Percentiles rank a stretch among this genome's conserved stretches.
phyloP scores from a whole-genome alignment of 1,140 invertebrate genomes.

The Prorops nasuta region DNA sequence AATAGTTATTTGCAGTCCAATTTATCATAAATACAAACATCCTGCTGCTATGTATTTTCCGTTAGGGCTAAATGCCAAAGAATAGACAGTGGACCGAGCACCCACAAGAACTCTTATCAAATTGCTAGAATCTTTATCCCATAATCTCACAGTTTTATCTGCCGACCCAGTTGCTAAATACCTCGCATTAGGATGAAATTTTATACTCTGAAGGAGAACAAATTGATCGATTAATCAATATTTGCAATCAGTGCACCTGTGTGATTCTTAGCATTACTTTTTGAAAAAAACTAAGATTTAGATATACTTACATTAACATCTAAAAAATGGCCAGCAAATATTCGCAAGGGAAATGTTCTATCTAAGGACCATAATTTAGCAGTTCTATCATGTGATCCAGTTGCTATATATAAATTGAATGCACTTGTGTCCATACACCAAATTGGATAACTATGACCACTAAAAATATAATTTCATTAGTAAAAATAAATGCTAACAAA shows the following conservation, averaged over 20 bases:
- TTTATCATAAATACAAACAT: constrained; percentile 44
- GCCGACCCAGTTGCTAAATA: constrained; percentile 78
- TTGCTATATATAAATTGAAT: constrained; percentile 72
- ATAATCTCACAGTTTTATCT: constrained; percentile 75
- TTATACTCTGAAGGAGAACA: constrained; percentile 62
- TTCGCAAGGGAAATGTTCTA: constrained; percentile 72
- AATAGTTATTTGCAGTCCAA: neutral
- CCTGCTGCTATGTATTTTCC: constrained; percentile 70
- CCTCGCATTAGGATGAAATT: constrained; percentile 80
- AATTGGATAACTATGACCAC: constrained; percentile 82
- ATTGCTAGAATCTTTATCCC: constrained; percentile 66
- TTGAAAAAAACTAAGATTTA: no score
- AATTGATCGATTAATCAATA: constrained; percentile 3
- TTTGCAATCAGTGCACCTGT: neutral
- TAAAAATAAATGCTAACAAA: no score
- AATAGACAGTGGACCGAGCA: constrained; percentile 62
- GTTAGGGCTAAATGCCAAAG: constrained; percentile 69
- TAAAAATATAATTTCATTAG: constrained; percentile 44
- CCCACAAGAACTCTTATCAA: constrained; percentile 63
- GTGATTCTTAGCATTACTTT: neutral
- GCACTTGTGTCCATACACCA: constrained; percentile 80
- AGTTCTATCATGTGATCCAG: constrained; percentile 81
- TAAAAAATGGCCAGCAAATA: constrained; percentile 79
- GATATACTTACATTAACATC: constrained; percentile 72
- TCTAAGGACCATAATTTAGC: constrained; percentile 84